phyloP scores from a whole-genome alignment of 2,113 vertebrate species.

The Grallaria varia region DNA sequence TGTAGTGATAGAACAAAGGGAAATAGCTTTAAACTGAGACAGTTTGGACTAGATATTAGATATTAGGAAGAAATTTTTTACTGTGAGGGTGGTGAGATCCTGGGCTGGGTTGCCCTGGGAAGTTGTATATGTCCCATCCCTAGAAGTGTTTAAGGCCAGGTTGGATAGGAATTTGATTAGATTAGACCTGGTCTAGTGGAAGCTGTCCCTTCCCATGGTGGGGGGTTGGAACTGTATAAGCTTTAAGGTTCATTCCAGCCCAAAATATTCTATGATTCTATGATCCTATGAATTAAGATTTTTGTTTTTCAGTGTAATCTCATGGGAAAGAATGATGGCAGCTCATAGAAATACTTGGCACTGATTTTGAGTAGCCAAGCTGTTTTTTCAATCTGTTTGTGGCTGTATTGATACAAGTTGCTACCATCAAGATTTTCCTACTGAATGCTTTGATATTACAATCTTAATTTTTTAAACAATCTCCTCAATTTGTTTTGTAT shows the following conservation, averaged over 20 bases:
- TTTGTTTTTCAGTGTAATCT: constrained; percentile 36
- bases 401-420: neutral
- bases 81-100: neutral
- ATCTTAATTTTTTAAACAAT: neutral
- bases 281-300: neutral
- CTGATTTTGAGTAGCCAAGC: neutral
- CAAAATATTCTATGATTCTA: neutral
- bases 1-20: too few species aligned
- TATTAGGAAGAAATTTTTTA: neutral
- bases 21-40: neutral
- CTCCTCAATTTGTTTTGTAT: neutral
- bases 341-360: neutral
- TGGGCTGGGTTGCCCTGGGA: neutral
- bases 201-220: neutral
- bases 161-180: neutral
- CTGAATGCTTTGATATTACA: neutral
- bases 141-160: neutral
- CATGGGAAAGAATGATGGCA: neutral
- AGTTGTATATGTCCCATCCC: neutral
- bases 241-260: neutral
- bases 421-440: neutral
- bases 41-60: neutral
- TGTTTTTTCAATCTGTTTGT: neutral
- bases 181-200: neutral
- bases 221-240: neutral